Percentiles rank a stretch among this genome's conserved stretches.
Evolutionary conservation across 2,888 invertebrate genomes (phyloP).

Genomic region (Caenorhabditis sp.): DNA sequence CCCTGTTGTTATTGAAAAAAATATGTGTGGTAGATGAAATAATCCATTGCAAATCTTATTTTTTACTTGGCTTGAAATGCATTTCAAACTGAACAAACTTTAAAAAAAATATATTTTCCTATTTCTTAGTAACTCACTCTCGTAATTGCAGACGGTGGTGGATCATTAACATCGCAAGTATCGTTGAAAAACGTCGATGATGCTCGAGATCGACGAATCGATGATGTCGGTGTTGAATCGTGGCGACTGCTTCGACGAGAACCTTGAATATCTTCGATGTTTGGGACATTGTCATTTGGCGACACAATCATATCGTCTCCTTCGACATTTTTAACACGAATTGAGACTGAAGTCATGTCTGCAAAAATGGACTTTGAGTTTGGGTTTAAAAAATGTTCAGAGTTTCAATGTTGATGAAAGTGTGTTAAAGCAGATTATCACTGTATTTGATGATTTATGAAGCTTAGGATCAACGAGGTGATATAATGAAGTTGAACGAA

Average conservation of each 20-base stretch:
- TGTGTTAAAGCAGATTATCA: too few species aligned
- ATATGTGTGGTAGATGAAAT: too few species aligned
- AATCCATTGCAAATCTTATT: too few species aligned
- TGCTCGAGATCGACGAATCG: conserved; percentile 35
- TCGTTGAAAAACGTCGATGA: conserved; percentile 37
- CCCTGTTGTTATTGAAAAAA: too few species aligned
- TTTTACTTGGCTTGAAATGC: too few species aligned
- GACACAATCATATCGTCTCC: conserved; percentile 40
- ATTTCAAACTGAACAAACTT: too few species aligned
- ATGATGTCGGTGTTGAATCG: conserved; percentile 34
- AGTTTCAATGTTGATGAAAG: too few species aligned
- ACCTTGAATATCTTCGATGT: conserved; percentile 18
- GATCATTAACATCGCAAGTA: conserved; percentile 27
- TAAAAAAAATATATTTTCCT: too few species aligned
- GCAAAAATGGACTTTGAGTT: background rate
- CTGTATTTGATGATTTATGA: too few species aligned
- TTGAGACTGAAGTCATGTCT: conserved; percentile 41
- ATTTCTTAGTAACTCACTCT: too few species aligned
- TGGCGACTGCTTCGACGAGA: conserved; percentile 37
- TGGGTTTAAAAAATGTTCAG: background rate
- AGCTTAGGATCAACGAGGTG: too few species aligned
- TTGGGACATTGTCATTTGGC: conserved; percentile 30
- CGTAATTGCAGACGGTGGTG: conserved; percentile 5
- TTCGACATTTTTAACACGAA: conserved; percentile 40
- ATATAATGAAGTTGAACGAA: too few species aligned